Percentiles rank a stretch among this genome's conserved stretches.
Conservation (phyloP, 2,888 invertebrate genomes). For the Brachyptera putata region DNA sequence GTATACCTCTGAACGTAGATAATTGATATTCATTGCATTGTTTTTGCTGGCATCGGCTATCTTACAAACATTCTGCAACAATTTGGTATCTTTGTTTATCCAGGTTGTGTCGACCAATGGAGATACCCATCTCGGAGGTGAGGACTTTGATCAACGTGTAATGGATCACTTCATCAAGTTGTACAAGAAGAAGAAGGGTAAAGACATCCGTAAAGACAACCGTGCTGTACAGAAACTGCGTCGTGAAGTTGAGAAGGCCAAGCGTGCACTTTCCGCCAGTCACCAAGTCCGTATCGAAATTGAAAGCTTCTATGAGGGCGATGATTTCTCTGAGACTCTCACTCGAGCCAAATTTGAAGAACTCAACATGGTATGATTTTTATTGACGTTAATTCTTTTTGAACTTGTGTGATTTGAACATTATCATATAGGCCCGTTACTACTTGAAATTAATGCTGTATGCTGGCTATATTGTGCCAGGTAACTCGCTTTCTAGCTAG, state of each 20-base stretch:
- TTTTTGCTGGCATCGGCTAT: background rate
- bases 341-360: constrained; percentile 99
- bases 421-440: too few species aligned
- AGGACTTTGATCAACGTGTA: constrained; percentile 97
- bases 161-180: constrained; percentile 99
- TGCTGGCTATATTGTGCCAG: too few species aligned
- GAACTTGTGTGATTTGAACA: too few species aligned
- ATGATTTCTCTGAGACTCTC: constrained; percentile 96
- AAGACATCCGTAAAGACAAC: constrained; percentile 92
- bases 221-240: constrained; percentile 93
- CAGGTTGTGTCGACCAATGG: constrained; percentile 82
- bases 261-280: constrained; percentile 88
- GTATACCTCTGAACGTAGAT: too few species aligned
- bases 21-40: background rate
- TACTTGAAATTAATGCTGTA: too few species aligned
- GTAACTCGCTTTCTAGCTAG: too few species aligned
- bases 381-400: too few species aligned
- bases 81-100: background rate
- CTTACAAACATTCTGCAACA: background rate
- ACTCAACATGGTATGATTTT: constrained; percentile 73
- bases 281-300: constrained; percentile 98
- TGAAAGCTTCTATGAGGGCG: constrained; percentile 96
- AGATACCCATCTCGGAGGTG: constrained; percentile 97
- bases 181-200: constrained; percentile 98
- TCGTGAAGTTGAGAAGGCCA: constrained; percentile 96